Base-by-base conservation (phyloP, 2,888 invertebrate genomes). In the Apodemia mormo region DNA sequence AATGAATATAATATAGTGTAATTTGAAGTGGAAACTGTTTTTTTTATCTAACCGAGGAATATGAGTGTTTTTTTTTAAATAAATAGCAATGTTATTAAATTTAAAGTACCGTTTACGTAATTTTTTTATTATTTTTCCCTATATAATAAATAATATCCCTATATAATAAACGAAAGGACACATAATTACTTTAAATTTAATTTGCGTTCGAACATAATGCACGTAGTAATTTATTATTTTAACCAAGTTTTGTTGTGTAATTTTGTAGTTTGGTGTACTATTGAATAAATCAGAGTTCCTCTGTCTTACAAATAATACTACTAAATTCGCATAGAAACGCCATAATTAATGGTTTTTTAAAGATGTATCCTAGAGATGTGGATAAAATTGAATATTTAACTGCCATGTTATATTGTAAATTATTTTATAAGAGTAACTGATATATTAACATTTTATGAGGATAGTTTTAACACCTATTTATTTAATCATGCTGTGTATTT, bases 391-490 rank as follows among this genome's bases (percentile, higher is more conserved):
- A 40, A 56, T 56, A 56, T 56, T 73, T 74, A 76, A 71, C 73
- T 72, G 71, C 73, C 74, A 70, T 72, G 69, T 76, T 73, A 75
- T 76, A 75, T 74, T 76, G 66, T 73, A 73, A 74, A 74, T 76
- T 74, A 71, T 71, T 72, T 72, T 78, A 76, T 58, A 58, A 61
- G 61, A 61, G 6, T 30, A 61, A 83, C 80, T 82, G 84, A 83
- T 87, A 84, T 90, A 87, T 87, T 90, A 89, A 89, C 87, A 83
- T 79, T 82, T 82, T 84, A 83, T 84, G 85, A 82, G 79, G 85
- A 86, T 87, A 85, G 76, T 72, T 86, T 66, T 86, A 86, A 86
- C 88, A 87, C 83, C 83, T 90, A 92, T 91, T 92, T 92, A 92
- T 91, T 91, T 89, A 82, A 81, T 85, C 76, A 79, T 82, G 80